These are phyloP conservation scores for Dryococelus australis DNA, from an alignment of 2,888 invertebrate genomes.

Conservation along the genomic window DNA sequence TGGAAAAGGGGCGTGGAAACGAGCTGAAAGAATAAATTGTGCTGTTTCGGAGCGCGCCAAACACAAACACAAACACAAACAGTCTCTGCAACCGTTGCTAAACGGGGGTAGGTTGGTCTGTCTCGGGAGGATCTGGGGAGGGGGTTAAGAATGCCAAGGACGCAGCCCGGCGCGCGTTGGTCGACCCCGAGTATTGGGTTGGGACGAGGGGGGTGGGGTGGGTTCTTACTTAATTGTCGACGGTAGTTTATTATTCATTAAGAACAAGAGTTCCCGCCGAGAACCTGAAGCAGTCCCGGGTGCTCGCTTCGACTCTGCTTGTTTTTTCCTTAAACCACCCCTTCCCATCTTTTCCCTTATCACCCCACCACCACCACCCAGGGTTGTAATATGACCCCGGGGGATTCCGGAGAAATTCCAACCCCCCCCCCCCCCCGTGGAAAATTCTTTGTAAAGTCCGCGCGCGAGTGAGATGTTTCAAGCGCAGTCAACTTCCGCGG, in stretches of 20 bases:
- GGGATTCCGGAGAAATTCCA: not conserved
- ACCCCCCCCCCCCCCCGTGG: not conserved
- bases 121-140: not conserved
- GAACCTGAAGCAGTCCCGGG: not conserved
- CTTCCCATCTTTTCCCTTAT: too few relatives aligned
- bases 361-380: not conserved
- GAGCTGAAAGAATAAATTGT: conserved; percentile 1
- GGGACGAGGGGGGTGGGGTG: not conserved
- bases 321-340: not conserved
- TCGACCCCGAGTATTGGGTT: not conserved
- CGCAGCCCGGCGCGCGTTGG: not conserved
- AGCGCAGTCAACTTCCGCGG: not conserved
- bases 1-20: not conserved
- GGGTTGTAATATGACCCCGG: conserved; percentile 1
- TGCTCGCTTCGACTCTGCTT: not conserved
- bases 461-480: conserved; percentile 4
- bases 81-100: not conserved
- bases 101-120: not conserved
- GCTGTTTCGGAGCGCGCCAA: not conserved
- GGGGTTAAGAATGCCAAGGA: not conserved
- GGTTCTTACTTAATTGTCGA: conserved; percentile 16
- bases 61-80: too few relatives aligned
- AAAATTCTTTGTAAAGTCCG: conserved; percentile 16
- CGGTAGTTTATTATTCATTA: conserved; percentile 9
- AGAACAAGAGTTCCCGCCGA: not conserved